These are phyloP conservation scores for Capitulum mitella DNA, from an alignment of 2,888 invertebrate species.

Conservation along the genomic window DNA sequence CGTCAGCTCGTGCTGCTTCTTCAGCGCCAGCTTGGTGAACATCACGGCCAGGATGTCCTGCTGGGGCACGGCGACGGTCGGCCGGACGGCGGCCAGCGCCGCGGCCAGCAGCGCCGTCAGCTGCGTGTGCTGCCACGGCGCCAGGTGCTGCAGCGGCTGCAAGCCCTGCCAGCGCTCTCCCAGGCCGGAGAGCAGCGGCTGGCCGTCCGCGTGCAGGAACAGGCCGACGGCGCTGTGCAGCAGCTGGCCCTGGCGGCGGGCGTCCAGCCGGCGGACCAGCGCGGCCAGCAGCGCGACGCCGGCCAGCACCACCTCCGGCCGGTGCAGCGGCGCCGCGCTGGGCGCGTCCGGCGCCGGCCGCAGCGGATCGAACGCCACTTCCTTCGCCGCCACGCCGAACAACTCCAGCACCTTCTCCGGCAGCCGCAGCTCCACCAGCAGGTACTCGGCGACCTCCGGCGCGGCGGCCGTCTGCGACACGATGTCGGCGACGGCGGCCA, in stretches of 20 bases:
- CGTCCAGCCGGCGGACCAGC: not conserved
- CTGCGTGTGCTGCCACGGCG: constrained; percentile 25
- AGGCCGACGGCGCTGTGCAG: not conserved
- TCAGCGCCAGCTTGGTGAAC: constrained; percentile 6
- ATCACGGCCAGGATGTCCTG: constrained; percentile 16
- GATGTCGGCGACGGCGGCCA: not conserved
- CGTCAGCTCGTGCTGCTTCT: constrained; percentile 6
- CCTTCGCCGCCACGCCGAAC: constrained; percentile 12
- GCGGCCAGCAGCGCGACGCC: not conserved
- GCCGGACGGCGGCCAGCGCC: not conserved
- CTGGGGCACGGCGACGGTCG: constrained; percentile 3
- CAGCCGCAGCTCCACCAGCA: not conserved
- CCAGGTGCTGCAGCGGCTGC: not conserved
- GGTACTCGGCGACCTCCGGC: not conserved
- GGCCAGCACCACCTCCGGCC: not conserved
- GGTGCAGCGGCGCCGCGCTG: not conserved
- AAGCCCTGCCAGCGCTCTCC: not conserved
- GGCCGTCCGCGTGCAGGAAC: not conserved
- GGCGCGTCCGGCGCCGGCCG: not conserved
- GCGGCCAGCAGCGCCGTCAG: constrained; percentile 8
- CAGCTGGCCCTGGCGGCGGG: no score
- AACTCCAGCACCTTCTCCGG: constrained; percentile 7
- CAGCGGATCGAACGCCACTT: not conserved
- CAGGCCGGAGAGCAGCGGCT: not conserved
- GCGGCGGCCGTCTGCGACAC: not conserved